These are phyloP conservation scores for Toxotes lorentzi DNA, from an alignment of 2,797 vertebrate genomes.

Conservation along the genomic window DNA sequence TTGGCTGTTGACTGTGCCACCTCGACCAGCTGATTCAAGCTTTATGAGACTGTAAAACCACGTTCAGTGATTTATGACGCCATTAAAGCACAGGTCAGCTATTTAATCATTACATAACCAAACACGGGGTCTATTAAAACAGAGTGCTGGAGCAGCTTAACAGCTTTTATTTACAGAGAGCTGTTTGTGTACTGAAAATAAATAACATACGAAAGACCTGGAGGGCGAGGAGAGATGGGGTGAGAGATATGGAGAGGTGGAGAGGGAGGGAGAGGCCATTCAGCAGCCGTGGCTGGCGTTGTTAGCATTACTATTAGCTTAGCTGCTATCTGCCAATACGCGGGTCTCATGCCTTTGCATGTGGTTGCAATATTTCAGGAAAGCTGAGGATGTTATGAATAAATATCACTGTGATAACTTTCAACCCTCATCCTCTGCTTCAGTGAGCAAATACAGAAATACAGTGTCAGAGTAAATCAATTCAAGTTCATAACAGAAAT, in stretches of 20 bases:
- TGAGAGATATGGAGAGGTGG: conserved; percentile 1
- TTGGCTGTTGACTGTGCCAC: conserved; percentile 12
- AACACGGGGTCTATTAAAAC: conserved; percentile 49
- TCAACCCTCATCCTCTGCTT: too few relatives aligned
- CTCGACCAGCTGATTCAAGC: conserved; percentile 28
- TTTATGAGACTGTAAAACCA: conserved; percentile 39
- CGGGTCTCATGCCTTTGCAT: too few relatives aligned
- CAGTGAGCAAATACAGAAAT: too few relatives aligned
- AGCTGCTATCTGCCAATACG: not conserved
- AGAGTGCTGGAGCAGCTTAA: conserved; percentile 42
- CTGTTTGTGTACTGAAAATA: conserved; percentile 45
- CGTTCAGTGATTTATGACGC: conserved; percentile 48
- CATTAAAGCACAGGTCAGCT: conserved; percentile 58
- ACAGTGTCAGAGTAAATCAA: too few relatives aligned
- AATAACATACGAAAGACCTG: conserved; percentile 40
- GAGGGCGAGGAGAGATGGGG: conserved; percentile 11
- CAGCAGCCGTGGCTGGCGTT: not conserved
- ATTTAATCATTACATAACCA: conserved; percentile 69
- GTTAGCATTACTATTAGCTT: conserved; percentile 1
- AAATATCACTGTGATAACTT: too few relatives aligned
- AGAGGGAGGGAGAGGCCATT: conserved; percentile 15
- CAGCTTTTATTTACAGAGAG: conserved; percentile 60
- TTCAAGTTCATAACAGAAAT: too few relatives aligned
- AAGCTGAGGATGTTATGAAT: too few relatives aligned
- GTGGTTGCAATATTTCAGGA: not conserved